These are phyloP conservation scores for Bucco capensis DNA, from an alignment of 2,113 vertebrate genomes.

Conservation along the genomic window DNA sequence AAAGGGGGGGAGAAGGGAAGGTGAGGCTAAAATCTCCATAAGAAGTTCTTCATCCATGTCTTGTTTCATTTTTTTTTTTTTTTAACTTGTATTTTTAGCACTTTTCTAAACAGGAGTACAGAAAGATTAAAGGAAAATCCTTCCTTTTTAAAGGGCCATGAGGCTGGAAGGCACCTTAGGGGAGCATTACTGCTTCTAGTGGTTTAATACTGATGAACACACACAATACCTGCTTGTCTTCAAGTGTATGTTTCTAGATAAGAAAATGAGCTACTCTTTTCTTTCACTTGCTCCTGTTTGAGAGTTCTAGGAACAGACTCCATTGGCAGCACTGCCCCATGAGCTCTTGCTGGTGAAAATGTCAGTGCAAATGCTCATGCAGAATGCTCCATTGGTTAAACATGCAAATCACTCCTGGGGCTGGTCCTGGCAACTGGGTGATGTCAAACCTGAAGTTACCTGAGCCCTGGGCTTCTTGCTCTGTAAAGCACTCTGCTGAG, in stretches of 20 bases:
- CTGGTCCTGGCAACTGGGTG: neutral
- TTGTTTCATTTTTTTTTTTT: neutral
- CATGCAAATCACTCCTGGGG: rapidly evolving
- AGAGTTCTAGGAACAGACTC: neutral
- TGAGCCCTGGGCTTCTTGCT: neutral
- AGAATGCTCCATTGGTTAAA: neutral
- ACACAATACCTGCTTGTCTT: neutral
- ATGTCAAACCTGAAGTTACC: neutral
- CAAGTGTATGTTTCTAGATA: neutral
- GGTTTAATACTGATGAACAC: slow-evolving; percentile 16
- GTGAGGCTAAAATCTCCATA: neutral
- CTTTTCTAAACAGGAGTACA: neutral
- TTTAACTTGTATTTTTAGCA: neutral
- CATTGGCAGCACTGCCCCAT: neutral
- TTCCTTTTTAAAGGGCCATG: neutral
- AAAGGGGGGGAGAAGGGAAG: rapidly evolving
- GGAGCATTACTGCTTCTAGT: neutral
- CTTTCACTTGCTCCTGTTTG: neutral
- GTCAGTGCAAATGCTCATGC: neutral
- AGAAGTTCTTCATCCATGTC: neutral
- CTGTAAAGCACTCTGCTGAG: neutral
- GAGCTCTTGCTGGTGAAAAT: neutral
- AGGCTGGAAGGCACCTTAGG: neutral
- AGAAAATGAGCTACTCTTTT: neutral
- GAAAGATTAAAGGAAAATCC: neutral